A percentile compares a stretch with the other conserved stretches of the same genome.
These are phyloP conservation scores for Physocephala rufipes DNA, from an alignment of 2,888 invertebrate genomes.

Conservation along the genomic window DNA sequence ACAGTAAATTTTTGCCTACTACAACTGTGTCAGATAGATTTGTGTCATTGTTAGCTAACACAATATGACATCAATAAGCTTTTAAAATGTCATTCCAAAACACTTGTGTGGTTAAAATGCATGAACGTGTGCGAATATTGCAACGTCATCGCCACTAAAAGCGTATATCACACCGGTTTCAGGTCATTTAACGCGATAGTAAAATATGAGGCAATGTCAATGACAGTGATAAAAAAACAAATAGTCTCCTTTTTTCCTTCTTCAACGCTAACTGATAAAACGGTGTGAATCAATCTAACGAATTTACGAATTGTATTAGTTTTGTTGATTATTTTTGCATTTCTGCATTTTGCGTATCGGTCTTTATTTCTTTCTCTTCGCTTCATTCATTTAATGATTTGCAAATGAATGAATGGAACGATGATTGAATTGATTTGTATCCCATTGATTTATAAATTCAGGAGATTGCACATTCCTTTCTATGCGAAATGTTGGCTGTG, in stretches of 20 bases:
- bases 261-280: no score
- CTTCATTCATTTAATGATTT: neutral
- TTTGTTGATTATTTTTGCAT: constrained; percentile 35
- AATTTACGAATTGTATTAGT: constrained; percentile 29
- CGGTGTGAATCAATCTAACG: neutral
- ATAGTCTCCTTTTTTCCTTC: neutral
- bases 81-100: neutral
- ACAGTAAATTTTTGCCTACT: neutral
- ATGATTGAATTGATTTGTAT: no score
- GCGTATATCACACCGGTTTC: constrained; percentile 35
- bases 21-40: constrained; percentile 4
- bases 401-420: constrained; percentile 4
- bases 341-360: constrained; percentile 41
- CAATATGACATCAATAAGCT: neutral
- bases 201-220: neutral
- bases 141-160: constrained; percentile 35
- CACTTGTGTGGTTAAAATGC: neutral
- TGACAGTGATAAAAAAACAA: no score
- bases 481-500: no score
- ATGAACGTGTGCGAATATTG: constrained; percentile 22
- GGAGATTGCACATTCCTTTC: neutral
- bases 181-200: constrained; percentile 12
- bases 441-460: constrained; percentile 34
- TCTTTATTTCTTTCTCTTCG: neutral
- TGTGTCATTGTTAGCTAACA: neutral